Conservation (phyloP, 2,113 vertebrate species). For the Gambusia affinis region DNA sequence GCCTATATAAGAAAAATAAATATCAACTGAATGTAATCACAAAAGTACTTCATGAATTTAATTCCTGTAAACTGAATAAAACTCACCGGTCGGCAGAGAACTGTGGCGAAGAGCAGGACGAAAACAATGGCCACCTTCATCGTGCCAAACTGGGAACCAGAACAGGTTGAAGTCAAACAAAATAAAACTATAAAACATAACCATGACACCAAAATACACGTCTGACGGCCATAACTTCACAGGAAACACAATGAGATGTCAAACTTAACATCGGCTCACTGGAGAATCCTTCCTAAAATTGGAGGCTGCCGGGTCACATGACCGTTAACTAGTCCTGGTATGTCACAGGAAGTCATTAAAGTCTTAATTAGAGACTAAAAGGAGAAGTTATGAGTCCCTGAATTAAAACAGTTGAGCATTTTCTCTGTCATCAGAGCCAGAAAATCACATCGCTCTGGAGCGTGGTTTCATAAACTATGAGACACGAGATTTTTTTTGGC, state of each 20-base stretch:
- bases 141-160: conserved; percentile 47
- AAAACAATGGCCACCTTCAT: conserved; percentile 80
- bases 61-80: neutral
- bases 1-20: conserved; percentile 53
- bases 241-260: conserved; percentile 59
- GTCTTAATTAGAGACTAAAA: conserved; percentile 49
- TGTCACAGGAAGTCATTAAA: conserved; percentile 53
- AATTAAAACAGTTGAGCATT: conserved; percentile 23
- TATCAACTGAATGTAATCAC: neutral
- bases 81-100: conserved; percentile 79
- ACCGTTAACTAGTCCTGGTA: conserved; percentile 19
- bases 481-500: neutral
- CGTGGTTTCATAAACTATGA: conserved; percentile 16
- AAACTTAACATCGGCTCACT: conserved; percentile 5
- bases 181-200: conserved; percentile 29
- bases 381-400: conserved; percentile 8
- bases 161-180: conserved; percentile 21
- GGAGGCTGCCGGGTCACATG: conserved; percentile 32
- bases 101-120: conserved; percentile 77
- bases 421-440: conserved; percentile 51
- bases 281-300: conserved; percentile 48
- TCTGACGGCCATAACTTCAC: conserved; percentile 41
- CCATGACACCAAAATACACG: conserved; percentile 10
- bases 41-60: neutral
- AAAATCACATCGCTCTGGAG: conserved; percentile 28